Evolutionary conservation across 2,888 invertebrate genomes (phyloP), one percentile per base, ranked within the genome.

Genomic region (Lasioglossum malachurum): DNA sequence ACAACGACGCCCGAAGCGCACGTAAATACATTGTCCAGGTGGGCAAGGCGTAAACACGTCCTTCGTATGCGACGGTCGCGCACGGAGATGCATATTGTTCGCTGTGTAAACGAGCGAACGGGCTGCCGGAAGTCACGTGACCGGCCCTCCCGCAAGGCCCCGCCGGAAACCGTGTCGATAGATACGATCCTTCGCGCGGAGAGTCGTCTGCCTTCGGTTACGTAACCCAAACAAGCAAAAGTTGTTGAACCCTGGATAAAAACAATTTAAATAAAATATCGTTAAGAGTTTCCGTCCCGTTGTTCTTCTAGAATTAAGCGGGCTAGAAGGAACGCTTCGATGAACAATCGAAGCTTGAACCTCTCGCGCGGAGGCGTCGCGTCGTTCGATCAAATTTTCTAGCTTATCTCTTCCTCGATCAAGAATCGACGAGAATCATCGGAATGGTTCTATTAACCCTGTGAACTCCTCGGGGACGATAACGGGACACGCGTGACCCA

Each of bases 111-210:
- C 82, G 81, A 76, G 75, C 82, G 74, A 83, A 83, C 87, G 83
- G 84, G 64, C 85, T 78, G 87, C 78, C 93, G 95, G 95, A 95
- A 94, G 93, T 95, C 94, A 95, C 95, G 94, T 94, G 94, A 93
- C 86, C 88, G 64, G 64, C 64, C 64, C 64, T 64, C 64, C 12
- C 64, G 64, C 64, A 31, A 90, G 87, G 88, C 88, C 86, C 80
- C 35, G 87, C 91, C 91, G 94, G 94, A 94, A 93, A 90, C 79
- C 46, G 67, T 64, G 76, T 87, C 92, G 91, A 93, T 93, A 90
- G 44, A 82, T 35, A 67, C 67, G 35, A 67, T 35, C 35, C 67
- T 67, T 35, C 35, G 19, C 35, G 16, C 35, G 31, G 64, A 64
- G 27, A 64, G 27, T 64, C 64, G 16, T 31, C 16, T 31, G 31